Evolutionary conservation across 2,797 vertebrate genomes (phyloP), one percentile per base, ranked within the genome.

Genomic region (Cyprinodon diabolis): DNA sequence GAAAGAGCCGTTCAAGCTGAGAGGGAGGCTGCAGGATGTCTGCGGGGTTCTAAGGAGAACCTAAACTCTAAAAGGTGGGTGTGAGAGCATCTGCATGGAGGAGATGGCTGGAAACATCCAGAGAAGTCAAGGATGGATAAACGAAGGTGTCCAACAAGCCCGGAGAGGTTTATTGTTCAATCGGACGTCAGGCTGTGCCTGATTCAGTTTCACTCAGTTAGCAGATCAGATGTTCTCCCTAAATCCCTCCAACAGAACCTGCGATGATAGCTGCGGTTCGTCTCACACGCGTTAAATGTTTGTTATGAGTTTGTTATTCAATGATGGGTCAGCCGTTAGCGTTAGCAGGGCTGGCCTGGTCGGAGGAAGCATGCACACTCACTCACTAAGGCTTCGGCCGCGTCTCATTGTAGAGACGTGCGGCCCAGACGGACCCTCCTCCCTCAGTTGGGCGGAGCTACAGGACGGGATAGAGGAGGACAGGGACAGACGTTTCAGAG

Each of bases 381-480:
- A 94, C 93, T 94, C 93, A 77, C 83, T 92, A 77, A 93, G 91
- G 87, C 93, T 94, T 87, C 71, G 75, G 76, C 88, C 93, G 78
- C 91, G 90, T 84, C 91, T 93, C 82, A 94, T 88, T 75, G 86
- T 80, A 82, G 92, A 91, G 75, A 89, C 68, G 69, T 79, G 74
- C 2, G 70, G 89, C 63, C 81, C 88, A 84, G 84, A 87, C 51
- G 89, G 74, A 84, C 87, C 76, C 74, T 87, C 91, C 78, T 90
- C 90, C 80, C 81, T 88, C 86, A 83, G 71, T 14, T 75, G 84
- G 84, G 66, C 74, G 56, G 51, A 71, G 71, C 85, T 90, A 86
- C 85, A 76, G 67, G 51, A 13, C 15, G 47, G 19, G 63, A 56
- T 6, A 45, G 10, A 43, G 52, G 37, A 65, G 21, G 62, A 65